Evolutionary conservation across 2,888 invertebrate genomes (phyloP).

Genomic region (Chelonus formosanus): DNA sequence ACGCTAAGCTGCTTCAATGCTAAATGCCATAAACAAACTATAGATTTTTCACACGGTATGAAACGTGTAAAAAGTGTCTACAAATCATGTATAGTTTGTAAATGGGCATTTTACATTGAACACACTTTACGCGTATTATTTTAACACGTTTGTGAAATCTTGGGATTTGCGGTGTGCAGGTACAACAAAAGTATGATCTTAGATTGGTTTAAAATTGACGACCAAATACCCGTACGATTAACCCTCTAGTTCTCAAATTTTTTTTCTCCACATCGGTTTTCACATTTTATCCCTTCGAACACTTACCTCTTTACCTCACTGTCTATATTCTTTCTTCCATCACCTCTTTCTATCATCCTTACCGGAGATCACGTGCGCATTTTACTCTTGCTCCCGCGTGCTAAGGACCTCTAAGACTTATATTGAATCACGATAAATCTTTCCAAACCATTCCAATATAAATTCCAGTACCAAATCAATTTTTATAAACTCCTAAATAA

Average conservation of each 20-base stretch:
- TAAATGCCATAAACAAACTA: too few species aligned
- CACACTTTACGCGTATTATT: too few species aligned
- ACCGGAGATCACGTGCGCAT: slow-evolving; percentile 29
- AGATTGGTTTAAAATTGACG: slow-evolving; percentile 30
- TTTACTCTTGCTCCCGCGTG: slow-evolving; percentile 26
- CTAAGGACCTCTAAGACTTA: slow-evolving; percentile 24
- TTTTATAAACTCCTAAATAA: slow-evolving; percentile 13
- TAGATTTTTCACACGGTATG: too few species aligned
- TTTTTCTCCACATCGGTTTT: slow-evolving; percentile 36
- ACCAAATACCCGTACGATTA: slow-evolving; percentile 30
- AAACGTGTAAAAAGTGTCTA: too few species aligned
- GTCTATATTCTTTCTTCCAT: slow-evolving; percentile 18
- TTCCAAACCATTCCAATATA: slow-evolving; percentile 22
- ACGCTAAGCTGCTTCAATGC: too few species aligned
- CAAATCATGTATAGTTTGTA: too few species aligned
- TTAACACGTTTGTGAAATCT: too few species aligned
- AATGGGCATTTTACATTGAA: too few species aligned
- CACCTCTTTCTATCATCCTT: slow-evolving; percentile 21
- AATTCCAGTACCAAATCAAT: slow-evolving; percentile 18
- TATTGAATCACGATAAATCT: slow-evolving; percentile 28
- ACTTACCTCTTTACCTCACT: background rate
- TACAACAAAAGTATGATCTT: slow-evolving; percentile 28
- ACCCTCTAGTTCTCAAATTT: slow-evolving; percentile 28
- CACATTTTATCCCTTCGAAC: background rate
- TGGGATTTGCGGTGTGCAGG: too few species aligned